These are phyloP conservation scores for Eulemur mongoz DNA, from an alignment of 2,797 vertebrate genomes.

Conservation along the genomic window DNA sequence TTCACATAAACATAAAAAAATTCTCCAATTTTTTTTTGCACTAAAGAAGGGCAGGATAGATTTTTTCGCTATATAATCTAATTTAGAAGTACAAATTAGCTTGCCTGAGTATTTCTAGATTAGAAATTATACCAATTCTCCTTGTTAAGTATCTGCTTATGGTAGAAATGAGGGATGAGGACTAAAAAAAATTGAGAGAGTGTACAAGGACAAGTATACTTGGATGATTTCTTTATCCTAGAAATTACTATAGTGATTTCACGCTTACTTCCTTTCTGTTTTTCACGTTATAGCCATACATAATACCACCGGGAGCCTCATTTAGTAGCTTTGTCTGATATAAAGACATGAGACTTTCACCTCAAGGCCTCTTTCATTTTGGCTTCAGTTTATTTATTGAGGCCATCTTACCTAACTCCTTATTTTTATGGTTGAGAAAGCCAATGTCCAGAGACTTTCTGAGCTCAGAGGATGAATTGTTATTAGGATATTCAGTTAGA, in stretches of 20 bases:
- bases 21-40: background rate
- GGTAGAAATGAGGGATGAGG: background rate
- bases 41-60: background rate
- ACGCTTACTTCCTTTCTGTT: background rate
- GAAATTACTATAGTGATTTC: background rate
- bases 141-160: background rate
- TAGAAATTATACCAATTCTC: background rate
- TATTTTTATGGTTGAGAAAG: background rate
- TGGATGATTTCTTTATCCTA: background rate
- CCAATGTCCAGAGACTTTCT: background rate
- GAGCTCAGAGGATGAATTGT: background rate
- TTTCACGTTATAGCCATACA: background rate
- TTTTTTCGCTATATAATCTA: background rate
- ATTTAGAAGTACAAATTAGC: background rate
- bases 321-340: background rate
- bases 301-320: background rate
- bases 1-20: constrained; percentile 1
- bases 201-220: background rate
- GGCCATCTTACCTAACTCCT: background rate
- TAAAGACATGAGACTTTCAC: background rate
- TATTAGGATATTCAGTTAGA: background rate
- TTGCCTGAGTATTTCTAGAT: background rate
- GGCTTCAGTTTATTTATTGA: background rate
- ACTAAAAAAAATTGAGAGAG: background rate
- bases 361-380: background rate